A percentile compares a stretch with the other conserved stretches of the same genome.
phyloP scores from a whole-genome alignment of 2,113 vertebrate genomes.

The crab-eating macaque (Macaca fascicularis) region T2T-MFA8v1.1 NC_088378.1:65121501-65122000 shows the following conservation, averaged over 20 bases:
- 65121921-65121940: background rate
- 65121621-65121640: background rate
- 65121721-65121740: background rate
- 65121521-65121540: background rate
- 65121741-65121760: background rate
- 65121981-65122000: background rate
- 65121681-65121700: background rate
- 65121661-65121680: background rate
- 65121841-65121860: background rate
- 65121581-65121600: background rate
- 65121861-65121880: background rate
- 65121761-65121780: background rate
- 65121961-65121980: background rate
- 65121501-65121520: background rate
- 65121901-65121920: background rate
- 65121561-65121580: background rate
- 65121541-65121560: background rate
- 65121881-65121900: background rate
- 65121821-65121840: background rate
- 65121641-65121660: background rate
- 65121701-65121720: background rate
- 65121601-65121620: conserved; percentile 27
- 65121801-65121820: background rate
- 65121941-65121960: background rate
- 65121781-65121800: background rate